Percentiles rank a stretch among this genome's conserved stretches.
phyloP scores from a whole-genome alignment of 1,140 invertebrate genomes.

The Prorops nasuta region DNA sequence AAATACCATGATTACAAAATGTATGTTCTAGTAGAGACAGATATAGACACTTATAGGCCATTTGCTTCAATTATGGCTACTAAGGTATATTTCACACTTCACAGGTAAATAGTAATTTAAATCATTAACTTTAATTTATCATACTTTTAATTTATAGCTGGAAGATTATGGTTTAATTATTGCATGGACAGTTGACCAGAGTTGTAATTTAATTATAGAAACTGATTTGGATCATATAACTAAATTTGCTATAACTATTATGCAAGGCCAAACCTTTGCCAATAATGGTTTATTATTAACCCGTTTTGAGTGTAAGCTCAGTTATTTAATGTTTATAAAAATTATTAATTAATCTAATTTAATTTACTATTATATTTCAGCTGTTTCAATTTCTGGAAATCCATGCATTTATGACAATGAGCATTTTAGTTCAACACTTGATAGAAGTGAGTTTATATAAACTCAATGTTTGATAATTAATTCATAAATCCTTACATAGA shows the following conservation, averaged over 20 bases:
- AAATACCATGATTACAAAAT: slow-evolving; percentile 40
- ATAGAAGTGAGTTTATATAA: slow-evolving; percentile 36
- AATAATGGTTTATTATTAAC: slow-evolving; percentile 65
- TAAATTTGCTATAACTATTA: slow-evolving; percentile 60
- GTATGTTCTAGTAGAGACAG: slow-evolving; percentile 56
- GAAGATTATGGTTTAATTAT: slow-evolving; percentile 66
- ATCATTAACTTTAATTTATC: background rate
- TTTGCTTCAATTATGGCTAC: slow-evolving; percentile 33
- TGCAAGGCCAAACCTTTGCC: slow-evolving; percentile 60
- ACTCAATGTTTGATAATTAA: no score
- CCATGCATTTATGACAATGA: slow-evolving; percentile 50
- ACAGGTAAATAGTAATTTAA: background rate
- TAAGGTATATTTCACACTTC: slow-evolving; percentile 34
- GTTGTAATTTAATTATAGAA: slow-evolving; percentile 63
- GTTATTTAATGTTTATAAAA: background rate
- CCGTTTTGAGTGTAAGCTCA: slow-evolving; percentile 65
- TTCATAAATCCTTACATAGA: background rate
- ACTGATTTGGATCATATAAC: slow-evolving; percentile 65
- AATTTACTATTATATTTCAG: slow-evolving; percentile 42
- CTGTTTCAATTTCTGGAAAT: slow-evolving; percentile 57
- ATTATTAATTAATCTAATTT: background rate
- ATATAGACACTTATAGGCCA: slow-evolving; percentile 43
- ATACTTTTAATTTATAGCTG: slow-evolving; percentile 49
- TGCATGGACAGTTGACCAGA: slow-evolving; percentile 64
- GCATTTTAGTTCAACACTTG: slow-evolving; percentile 30